Conservation (phyloP, 2,888 invertebrate species). For the Callyntrura sp. region DNA sequence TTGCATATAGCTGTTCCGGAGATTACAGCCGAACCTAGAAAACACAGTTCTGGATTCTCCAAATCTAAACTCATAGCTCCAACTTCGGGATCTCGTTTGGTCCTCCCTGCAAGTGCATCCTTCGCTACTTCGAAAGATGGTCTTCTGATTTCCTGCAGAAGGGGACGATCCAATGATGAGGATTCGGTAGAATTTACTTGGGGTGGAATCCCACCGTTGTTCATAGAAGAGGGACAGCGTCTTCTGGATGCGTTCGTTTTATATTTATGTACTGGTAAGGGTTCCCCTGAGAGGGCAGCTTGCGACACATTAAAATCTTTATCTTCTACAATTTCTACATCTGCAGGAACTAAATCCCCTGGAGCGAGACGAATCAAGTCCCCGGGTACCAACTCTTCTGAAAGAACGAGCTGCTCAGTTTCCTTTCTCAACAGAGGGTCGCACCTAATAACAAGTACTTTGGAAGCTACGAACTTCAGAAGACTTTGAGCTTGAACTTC, state of each 20-base stretch:
- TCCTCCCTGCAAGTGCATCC: background rate
- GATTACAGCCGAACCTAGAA: conserved; percentile 76
- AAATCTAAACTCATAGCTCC: conserved; percentile 49
- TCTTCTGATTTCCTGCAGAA: background rate
- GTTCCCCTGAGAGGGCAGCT: conserved; percentile 62
- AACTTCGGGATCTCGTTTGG: conserved; percentile 6
- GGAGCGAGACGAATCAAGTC: conserved; percentile 8
- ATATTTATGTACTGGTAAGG: conserved; percentile 38
- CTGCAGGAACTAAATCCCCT: conserved; percentile 29
- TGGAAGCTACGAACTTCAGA: conserved; percentile 64
- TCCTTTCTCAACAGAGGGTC: background rate
- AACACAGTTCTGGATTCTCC: conserved; percentile 66
- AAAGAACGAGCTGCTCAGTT: background rate
- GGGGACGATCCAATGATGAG: background rate
- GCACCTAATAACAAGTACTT: conserved; percentile 64
- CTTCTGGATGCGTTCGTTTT: background rate
- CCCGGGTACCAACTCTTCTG: conserved; percentile 69
- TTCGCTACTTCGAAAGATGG: background rate
- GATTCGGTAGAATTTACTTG: background rate
- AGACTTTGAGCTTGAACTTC: conserved; percentile 65
- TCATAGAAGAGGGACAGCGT: too few relatives aligned
- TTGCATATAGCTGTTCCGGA: conserved; percentile 65
- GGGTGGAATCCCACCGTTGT: too few relatives aligned
- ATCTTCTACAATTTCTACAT: background rate
- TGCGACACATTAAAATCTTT: conserved; percentile 29